Evolutionary conservation across 2,113 vertebrate species (phyloP).

Genomic region (Rissa tridactyla): DNA sequence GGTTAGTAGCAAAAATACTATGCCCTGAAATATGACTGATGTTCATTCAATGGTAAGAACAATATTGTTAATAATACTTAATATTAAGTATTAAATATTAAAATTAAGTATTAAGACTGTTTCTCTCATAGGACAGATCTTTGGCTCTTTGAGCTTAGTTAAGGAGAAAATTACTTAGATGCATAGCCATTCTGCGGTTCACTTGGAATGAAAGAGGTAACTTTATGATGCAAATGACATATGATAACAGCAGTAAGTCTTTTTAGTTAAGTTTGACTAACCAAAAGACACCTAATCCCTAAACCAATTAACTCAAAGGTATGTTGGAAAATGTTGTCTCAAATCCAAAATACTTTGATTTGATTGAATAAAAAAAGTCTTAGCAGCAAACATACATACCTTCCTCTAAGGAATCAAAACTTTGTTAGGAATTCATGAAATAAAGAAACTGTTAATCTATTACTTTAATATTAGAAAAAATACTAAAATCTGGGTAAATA

Average conservation of each 20-base stretch:
- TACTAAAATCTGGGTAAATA: not conserved
- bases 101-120: too few relatives aligned
- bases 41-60: not conserved
- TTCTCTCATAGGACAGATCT: too few relatives aligned
- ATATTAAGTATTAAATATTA: not conserved
- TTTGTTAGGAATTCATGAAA: not conserved
- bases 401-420: not conserved
- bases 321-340: not conserved
- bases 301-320: not conserved
- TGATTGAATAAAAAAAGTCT: not conserved
- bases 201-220: not conserved
- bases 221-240: not conserved
- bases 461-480: not conserved
- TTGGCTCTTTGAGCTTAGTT: not conserved
- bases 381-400: not conserved
- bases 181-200: not conserved
- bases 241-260: not conserved
- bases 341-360: not conserved
- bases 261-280: not conserved
- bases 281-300: not conserved
- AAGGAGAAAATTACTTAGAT: not conserved
- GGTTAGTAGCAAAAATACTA: not conserved
- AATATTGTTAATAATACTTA: not conserved
- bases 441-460: not conserved
- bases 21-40: not conserved